Base-by-base conservation (phyloP, 1,140 invertebrate species). In the Panulirus ornatus region DNA sequence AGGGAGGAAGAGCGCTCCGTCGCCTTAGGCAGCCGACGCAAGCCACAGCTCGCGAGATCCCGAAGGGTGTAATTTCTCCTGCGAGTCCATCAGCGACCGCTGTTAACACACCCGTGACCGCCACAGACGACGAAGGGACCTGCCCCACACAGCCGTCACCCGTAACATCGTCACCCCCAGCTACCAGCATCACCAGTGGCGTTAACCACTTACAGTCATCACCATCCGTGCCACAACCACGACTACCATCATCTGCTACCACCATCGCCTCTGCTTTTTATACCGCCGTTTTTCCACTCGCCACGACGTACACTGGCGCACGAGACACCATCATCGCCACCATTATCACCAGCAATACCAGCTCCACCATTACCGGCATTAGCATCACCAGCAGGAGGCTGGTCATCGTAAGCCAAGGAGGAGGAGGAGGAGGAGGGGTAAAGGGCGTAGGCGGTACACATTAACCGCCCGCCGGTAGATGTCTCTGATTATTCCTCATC, bases 321-420 rank as follows among this genome's bases (percentile, higher is more conserved):
- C 66, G 40, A 70, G 3, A 38, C n/a, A 84, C 54, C 63, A 71
- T 42, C n/a, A 84, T 22, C 38, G 71, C 38, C 38, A 44, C 71
- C 30, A 58, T 30, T 38, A 81, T 22, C 51, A 81, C 9, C 51
- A 79, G 2, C 78, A 81, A 2, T 22, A 91, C n/a, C 38, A 75
- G 8, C 27, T 47, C 40, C 38, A 85, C n/a, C 44, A 85, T 51
- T 42, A 54, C 27, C 30, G 58, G 30, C 47, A 58, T 0, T 42
- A 79, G 22, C 42, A 19, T 51, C 30, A 51, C 27, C 76, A 79
- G 44, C n/a, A 42, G 9, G 36, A 38, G 71, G 30, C 1, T 8
- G 30, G n/a, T n/a, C n/a, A n/a, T n/a, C n/a, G n/a, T 44, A 42
- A 30, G 40, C n/a, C 14, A 22, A 27, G 2, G 30, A 66, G 63